Percentiles rank a stretch among this genome's conserved stretches.
These are phyloP conservation scores for Intellagama lesueurii DNA, from an alignment of 2,797 vertebrate genomes.

Conservation along the genomic window DNA sequence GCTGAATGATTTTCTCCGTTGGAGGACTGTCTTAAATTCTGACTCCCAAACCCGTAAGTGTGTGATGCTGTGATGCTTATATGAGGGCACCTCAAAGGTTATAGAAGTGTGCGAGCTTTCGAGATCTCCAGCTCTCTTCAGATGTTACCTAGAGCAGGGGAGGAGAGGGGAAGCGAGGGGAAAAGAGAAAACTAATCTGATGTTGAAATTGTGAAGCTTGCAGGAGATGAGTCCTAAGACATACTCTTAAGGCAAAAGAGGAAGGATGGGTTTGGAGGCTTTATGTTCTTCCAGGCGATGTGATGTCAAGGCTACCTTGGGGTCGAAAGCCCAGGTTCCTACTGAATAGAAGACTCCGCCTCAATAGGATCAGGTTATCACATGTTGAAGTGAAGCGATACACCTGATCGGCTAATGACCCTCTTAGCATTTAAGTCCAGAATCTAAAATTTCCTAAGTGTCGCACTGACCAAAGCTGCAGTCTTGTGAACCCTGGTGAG, in stretches of 20 bases:
- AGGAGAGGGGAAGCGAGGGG: not conserved
- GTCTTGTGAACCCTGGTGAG: too few species aligned
- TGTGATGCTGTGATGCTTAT: not conserved
- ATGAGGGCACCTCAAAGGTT: not conserved
- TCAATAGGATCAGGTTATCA: too few species aligned
- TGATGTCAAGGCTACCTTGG: not conserved
- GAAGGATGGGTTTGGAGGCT: not conserved
- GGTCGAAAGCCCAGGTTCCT: not conserved
- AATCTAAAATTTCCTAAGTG: too few species aligned
- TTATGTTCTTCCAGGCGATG: not conserved
- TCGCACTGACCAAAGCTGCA: too few species aligned
- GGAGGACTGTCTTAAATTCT: not conserved
- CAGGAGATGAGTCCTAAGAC: not conserved
- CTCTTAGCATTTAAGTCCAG: too few species aligned
- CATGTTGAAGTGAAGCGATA: too few species aligned
- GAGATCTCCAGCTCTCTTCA: not conserved
- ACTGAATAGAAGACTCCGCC: too few species aligned
- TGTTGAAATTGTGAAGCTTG: not conserved
- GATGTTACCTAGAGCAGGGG: not conserved
- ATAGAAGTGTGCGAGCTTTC: not conserved
- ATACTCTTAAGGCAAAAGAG: not conserved
- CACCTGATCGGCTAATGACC: too few species aligned
- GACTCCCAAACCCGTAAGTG: not conserved
- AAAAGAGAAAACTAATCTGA: not conserved
- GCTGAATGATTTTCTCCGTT: not conserved